These are phyloP conservation scores for Malurus leucopterus DNA, from an alignment of 2,797 vertebrate genomes.

Conservation along the genomic window DNA sequence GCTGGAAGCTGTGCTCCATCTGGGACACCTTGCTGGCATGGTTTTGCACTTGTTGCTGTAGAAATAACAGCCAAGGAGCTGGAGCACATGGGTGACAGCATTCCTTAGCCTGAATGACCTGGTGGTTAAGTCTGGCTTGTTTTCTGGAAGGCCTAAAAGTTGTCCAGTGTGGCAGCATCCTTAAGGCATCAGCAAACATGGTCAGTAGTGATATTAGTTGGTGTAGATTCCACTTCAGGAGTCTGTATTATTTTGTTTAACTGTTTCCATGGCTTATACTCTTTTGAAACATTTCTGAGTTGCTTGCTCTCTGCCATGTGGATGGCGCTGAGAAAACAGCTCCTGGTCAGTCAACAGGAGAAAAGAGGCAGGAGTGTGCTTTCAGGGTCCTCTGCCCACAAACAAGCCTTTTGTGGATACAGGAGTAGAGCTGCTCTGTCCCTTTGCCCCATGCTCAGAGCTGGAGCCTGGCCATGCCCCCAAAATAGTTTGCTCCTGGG, in stretches of 20 bases:
- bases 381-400: neutral
- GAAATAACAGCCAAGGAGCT: neutral
- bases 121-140: neutral
- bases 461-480: neutral
- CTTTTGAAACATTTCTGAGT: neutral
- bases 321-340: neutral
- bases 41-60: neutral
- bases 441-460: neutral
- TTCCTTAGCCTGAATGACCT: neutral
- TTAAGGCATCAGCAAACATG: fast-evolving
- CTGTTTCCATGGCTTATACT: fast-evolving
- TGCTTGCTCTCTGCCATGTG: neutral
- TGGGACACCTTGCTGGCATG: neutral
- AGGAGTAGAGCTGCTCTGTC: neutral
- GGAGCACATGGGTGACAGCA: fast-evolving
- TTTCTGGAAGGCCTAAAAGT: neutral
- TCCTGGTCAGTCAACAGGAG: neutral
- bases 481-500: neutral
- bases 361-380: neutral
- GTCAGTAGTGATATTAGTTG: neutral
- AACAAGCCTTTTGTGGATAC: neutral
- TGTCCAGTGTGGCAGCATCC: neutral
- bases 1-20: neutral
- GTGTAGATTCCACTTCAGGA: neutral
- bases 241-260: neutral